Conservation (phyloP, 2,797 vertebrate species). For the Gouania willdenowi region DNA sequence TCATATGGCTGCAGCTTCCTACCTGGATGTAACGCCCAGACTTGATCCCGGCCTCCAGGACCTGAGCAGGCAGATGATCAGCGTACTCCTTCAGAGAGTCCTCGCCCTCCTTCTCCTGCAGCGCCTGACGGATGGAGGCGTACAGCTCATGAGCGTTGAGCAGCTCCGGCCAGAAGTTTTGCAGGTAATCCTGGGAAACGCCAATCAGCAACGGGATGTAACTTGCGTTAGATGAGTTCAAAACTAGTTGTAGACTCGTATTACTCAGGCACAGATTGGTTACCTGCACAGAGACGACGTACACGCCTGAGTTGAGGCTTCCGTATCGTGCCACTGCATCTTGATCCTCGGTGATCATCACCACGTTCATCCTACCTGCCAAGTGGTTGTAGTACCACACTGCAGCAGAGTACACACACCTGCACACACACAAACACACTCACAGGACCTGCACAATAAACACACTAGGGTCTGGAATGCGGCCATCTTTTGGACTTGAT, state of each 20-base stretch:
- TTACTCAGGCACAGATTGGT: not conserved
- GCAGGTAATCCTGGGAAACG: constrained; percentile 81
- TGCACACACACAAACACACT: constrained; percentile 44
- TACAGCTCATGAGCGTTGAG: constrained; percentile 84
- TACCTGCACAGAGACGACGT: constrained; percentile 92
- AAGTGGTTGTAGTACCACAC: constrained; percentile 95
- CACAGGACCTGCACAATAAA: too few relatives aligned
- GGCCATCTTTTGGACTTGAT: too few relatives aligned
- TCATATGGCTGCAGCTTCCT: too few relatives aligned
- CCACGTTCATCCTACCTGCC: constrained; percentile 79
- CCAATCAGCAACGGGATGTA: not conserved
- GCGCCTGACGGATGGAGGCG: constrained; percentile 81
- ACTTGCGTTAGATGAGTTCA: too few relatives aligned
- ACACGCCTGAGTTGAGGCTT: constrained; percentile 86
- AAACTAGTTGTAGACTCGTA: too few relatives aligned
- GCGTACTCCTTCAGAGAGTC: constrained; percentile 83
- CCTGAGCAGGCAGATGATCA: constrained; percentile 83
- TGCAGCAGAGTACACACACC: constrained; percentile 90
- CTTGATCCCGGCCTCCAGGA: constrained; percentile 91
- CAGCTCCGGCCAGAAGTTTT: constrained; percentile 88
- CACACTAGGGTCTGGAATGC: too few relatives aligned
- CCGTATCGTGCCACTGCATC: constrained; percentile 77
- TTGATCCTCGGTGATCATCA: constrained; percentile 92
- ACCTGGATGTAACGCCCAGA: constrained; percentile 90
- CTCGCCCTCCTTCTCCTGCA: constrained; percentile 80